phyloP scores from a whole-genome alignment of 2,113 vertebrate genomes.

The Oncorhynchus clarkii region DNA sequence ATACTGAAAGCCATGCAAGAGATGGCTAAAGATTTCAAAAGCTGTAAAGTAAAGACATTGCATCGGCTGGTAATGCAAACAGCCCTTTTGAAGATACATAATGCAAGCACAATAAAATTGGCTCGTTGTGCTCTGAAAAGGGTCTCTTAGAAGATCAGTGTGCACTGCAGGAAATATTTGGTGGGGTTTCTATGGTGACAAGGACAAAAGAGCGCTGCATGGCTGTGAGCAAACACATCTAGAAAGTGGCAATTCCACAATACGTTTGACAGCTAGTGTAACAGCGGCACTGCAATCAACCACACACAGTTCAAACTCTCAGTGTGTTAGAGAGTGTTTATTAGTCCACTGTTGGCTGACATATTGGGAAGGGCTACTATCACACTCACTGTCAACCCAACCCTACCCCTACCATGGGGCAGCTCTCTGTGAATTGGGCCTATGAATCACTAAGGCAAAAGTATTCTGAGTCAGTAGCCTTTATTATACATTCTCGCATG shows the following conservation, averaged over 20 bases:
- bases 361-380: constrained; percentile 34
- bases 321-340: constrained; percentile 12
- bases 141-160: constrained; percentile 30
- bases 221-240: constrained; percentile 32
- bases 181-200: constrained; percentile 60
- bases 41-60: not conserved
- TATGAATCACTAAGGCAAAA: constrained; percentile 7
- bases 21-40: constrained; percentile 11
- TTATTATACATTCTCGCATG: no score
- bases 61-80: constrained; percentile 48
- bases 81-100: constrained; percentile 10
- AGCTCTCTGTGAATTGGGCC: constrained; percentile 51
- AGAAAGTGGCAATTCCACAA: not conserved
- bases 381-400: constrained; percentile 54
- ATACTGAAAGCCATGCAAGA: constrained; percentile 23
- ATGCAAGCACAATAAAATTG: constrained; percentile 27
- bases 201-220: constrained; percentile 38
- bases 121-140: constrained; percentile 23
- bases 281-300: constrained; percentile 40
- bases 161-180: constrained; percentile 31
- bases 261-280: constrained; percentile 21
- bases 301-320: constrained; percentile 34
- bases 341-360: constrained; percentile 30
- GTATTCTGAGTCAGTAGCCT: no score
- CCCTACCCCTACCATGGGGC: constrained; percentile 49